Evolutionary conservation across 2,113 vertebrate species (phyloP), one percentile per base, ranked within the genome.

Genomic region (Diadophis punctatus): DNA sequence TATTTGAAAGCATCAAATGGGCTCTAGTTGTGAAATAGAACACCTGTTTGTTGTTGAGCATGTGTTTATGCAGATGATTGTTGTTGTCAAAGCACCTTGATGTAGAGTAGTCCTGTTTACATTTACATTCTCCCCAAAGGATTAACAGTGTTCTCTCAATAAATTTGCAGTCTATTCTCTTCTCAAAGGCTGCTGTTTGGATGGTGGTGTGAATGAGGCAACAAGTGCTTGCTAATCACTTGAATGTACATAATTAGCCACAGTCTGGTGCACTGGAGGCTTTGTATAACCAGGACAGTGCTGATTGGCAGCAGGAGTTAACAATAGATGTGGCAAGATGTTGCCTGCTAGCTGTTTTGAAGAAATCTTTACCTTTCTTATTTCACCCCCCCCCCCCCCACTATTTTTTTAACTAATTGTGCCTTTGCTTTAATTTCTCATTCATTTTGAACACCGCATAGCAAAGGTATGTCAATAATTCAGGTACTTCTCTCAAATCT

Each of bases 31-130:
- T 98, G 98, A 99, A 98, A 97, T 93, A 97, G 98, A 98, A 98
- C 98, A 99, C 98, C 98, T 98, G 98, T 98, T 98, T 98, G 98
- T 98, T 98, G 98, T 98, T 98, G 97, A 97, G 97, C 97, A 97
- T 98, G 97, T 98, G 97, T 98, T 98, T 98, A 97, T 98, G 97
- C 98, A 98, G 98, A 98, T 98, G 98, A 98, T 97, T 98, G 98
- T 97, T 98, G 98, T 98, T 98, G 98, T 98, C 98, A 98, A 97
- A 98, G 97, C 98, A 98, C 98, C 97, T 98, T 98, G 97, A 98
- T 98, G 98, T 97, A 95, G 97, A 98, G 97, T 97, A 98, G 97
- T 96, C 97, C 97, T 98, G 98, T 98, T 98, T 98, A 98, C 97
- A 98, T 97, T 97, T 98, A 96, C 96, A 95, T 97, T 96, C 97